Base-by-base conservation (phyloP, 2,888 invertebrate species). In the Caenorhabditis sp. region DNA sequence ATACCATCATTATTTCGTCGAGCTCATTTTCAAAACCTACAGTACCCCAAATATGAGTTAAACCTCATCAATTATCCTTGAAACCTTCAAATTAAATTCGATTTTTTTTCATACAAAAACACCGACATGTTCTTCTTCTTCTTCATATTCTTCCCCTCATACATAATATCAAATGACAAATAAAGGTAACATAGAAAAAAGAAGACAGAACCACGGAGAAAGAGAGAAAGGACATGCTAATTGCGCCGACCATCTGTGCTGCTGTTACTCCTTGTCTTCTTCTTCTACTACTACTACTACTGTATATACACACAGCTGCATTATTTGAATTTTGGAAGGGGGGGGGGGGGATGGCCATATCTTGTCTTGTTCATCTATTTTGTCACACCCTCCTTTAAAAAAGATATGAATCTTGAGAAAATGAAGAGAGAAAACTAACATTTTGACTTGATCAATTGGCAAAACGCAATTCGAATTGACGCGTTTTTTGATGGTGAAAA, bases 241-340 rank as follows among this genome's bases (percentile, higher is more conserved):
- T 43, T 43, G 43, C 43, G 43, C 43, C 43, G 43, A 43, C 43
- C 43, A 43, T 43, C 43, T 43, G 43, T 43, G 43, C 43, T 43
- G 17, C 43, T 43, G 14, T 17, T 43, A 17, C 43, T 17, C 43
- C 2, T 17, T 3, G 6, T 17, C 14, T 17, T 17, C 43, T 17
- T 12, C 17, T 43, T 17, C 6, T 43, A 12, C 43, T 17, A 2
- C 43, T 43, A 3, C 43, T 17, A 17, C 17, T 43, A 17, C 17
- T 43, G 43, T 43, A 43, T n/a, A n/a, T 43, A 43, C 43, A 43
- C 43, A 43, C 43, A 43, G 43, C 43, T 43, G 43, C 43, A 43
- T 43, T 43, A 43, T 43, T 43, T 43, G 43, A 43, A 43, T 43
- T 43, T 43, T 43, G 12, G 8, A 5, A 5, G 5, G 36, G 5